phyloP scores from a whole-genome alignment of 2,888 invertebrate genomes.

The Therioaphis trifolii region DNA sequence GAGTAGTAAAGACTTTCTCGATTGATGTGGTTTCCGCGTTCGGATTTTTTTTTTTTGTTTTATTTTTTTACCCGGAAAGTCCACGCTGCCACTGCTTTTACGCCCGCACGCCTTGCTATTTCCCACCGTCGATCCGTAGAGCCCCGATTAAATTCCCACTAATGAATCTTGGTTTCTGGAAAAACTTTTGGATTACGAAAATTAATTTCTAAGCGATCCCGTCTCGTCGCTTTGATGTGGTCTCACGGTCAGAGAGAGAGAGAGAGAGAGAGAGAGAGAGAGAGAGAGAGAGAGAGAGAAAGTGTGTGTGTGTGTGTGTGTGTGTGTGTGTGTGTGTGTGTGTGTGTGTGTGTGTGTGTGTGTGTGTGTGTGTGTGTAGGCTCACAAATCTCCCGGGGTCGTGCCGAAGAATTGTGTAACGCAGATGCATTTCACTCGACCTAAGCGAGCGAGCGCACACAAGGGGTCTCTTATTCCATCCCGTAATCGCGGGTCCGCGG shows the following conservation, averaged over 20 bases:
- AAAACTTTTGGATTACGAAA: slow-evolving; percentile 49
- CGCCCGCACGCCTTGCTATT: background rate
- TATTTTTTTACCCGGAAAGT: background rate
- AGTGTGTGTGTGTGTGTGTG: no score
- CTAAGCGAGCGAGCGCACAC: no score
- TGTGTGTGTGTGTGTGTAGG: no score
- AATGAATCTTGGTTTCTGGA: slow-evolving; percentile 5
- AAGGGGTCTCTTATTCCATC: background rate
- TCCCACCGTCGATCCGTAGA: no score
- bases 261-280: no score
- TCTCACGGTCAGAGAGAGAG: background rate
- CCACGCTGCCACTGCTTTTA: background rate
- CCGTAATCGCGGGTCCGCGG: slow-evolving; percentile 25
- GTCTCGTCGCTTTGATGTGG: slow-evolving; percentile 37
- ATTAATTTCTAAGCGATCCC: slow-evolving; percentile 23
- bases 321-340: no score
- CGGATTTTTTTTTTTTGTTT: background rate
- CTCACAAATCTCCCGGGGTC: slow-evolving; percentile 30
- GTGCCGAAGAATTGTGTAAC: background rate
- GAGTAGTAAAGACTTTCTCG: background rate
- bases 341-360: no score
- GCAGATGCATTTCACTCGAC: no score
- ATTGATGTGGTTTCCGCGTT: background rate
- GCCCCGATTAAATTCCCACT: slow-evolving; percentile 23
- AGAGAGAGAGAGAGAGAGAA: no score